phyloP scores from a whole-genome alignment of 2,113 vertebrate species.

The Gymnogyps californianus region DNA sequence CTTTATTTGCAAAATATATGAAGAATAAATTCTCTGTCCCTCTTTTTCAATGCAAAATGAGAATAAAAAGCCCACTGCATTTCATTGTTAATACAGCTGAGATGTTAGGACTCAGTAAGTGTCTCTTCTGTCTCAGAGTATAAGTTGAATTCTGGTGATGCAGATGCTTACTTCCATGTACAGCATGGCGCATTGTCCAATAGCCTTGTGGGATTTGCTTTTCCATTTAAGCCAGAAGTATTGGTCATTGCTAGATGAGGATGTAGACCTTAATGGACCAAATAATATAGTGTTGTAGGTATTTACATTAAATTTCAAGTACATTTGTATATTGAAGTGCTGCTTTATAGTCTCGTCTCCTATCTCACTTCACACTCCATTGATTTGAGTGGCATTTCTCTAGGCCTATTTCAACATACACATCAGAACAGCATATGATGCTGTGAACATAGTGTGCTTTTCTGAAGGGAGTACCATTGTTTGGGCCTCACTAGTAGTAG shows the following conservation, averaged over 20 bases:
- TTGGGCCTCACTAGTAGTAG: background rate
- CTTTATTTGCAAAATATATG: background rate
- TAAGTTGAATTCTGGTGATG: background rate
- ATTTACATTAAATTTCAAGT: background rate
- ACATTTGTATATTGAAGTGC: background rate
- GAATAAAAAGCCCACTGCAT: background rate
- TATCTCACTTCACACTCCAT: background rate
- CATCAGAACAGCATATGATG: background rate
- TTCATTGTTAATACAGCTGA: background rate
- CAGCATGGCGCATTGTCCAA: background rate
- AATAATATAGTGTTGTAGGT: background rate
- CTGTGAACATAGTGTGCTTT: background rate
- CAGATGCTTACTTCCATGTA: background rate
- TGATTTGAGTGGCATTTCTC: background rate
- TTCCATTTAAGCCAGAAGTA: background rate
- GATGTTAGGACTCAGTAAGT: background rate
- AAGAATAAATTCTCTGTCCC: background rate
- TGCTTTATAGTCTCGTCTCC: background rate
- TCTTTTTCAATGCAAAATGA: background rate
- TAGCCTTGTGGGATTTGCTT: background rate
- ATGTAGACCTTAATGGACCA: background rate
- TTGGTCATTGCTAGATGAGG: background rate
- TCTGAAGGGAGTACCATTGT: background rate
- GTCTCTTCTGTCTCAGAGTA: background rate
- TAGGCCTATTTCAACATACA: background rate